These are phyloP conservation scores for Nudaria mundana DNA, from an alignment of 2,888 invertebrate genomes.

Conservation along the genomic window DNA sequence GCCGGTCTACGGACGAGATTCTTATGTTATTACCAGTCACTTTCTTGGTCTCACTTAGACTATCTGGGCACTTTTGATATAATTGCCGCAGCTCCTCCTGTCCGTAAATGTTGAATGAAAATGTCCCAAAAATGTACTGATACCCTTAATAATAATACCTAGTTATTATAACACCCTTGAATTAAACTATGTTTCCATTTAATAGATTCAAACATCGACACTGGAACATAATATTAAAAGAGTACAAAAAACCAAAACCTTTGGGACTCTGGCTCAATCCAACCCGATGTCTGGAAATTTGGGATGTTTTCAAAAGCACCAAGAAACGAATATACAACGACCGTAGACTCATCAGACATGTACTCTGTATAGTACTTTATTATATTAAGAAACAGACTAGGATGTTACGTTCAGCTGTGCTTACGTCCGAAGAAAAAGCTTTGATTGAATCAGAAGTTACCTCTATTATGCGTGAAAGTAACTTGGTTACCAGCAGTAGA, in stretches of 20 bases:
- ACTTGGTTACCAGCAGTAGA: slow-evolving; percentile 17
- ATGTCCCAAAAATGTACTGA: no score
- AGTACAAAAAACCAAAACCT: slow-evolving; percentile 47
- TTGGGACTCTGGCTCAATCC: slow-evolving; percentile 55
- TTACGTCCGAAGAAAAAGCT: slow-evolving; percentile 45
- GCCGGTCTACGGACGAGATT: no score
- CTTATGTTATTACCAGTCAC: no score
- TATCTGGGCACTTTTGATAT: no score
- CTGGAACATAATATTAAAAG: slow-evolving; percentile 65
- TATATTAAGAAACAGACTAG: slow-evolving; percentile 33
- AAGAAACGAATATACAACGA: slow-evolving; percentile 46
- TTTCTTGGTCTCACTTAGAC: no score
- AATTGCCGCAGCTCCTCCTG: no score
- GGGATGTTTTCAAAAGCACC: slow-evolving; percentile 51
- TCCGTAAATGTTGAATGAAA: no score
- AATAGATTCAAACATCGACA: slow-evolving; percentile 61
- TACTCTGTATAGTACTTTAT: slow-evolving; percentile 55
- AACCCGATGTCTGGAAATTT: slow-evolving; percentile 57
- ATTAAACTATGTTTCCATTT: no score
- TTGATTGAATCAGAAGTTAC: slow-evolving; percentile 47
- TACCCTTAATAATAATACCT: no score
- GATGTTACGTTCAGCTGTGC: slow-evolving; percentile 5
- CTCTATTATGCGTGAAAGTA: slow-evolving; percentile 42
- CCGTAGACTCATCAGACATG: slow-evolving; percentile 43
- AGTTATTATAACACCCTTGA: no score